phyloP scores from a whole-genome alignment of 2,888 invertebrate species.

The Digitonthophagus gazella region DNA sequence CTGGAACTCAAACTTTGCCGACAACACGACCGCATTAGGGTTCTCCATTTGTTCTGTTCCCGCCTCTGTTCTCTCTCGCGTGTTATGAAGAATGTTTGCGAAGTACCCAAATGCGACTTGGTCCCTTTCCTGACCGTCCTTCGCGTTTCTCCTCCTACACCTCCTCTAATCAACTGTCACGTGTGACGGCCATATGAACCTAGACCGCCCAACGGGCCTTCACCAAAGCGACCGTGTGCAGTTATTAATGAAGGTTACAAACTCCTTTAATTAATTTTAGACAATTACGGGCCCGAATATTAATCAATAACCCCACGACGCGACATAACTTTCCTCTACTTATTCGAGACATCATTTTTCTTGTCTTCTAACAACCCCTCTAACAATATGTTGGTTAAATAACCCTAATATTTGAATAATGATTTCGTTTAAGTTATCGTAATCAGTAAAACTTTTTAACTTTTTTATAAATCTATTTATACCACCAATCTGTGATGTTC shows the following conservation, averaged over 20 bases:
- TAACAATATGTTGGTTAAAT: too few relatives aligned
- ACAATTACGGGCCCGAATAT: conserved; percentile 52
- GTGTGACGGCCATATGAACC: conserved; percentile 21
- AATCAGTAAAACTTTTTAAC: too few relatives aligned
- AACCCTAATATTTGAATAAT: too few relatives aligned
- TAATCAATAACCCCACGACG: conserved; percentile 47
- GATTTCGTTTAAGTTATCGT: too few relatives aligned
- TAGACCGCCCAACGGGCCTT: conserved; percentile 37
- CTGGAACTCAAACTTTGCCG: background rate
- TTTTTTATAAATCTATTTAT: too few relatives aligned
- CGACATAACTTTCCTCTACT: background rate
- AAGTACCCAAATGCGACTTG: background rate
- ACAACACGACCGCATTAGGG: background rate
- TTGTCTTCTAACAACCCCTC: too few relatives aligned
- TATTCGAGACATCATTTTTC: background rate
- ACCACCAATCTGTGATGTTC: too few relatives aligned
- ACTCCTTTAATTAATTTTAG: conserved; percentile 54
- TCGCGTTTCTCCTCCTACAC: background rate
- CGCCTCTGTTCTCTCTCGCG: background rate
- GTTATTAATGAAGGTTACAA: conserved; percentile 53
- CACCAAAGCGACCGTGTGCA: conserved; percentile 34
- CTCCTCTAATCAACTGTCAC: background rate
- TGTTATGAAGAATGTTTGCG: background rate
- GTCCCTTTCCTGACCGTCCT: background rate
- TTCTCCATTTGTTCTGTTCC: background rate